Evolutionary conservation across 2,113 vertebrate genomes (phyloP), one percentile per base, ranked within the genome.

Genomic region (Pontoporia blainvillei): DNA sequence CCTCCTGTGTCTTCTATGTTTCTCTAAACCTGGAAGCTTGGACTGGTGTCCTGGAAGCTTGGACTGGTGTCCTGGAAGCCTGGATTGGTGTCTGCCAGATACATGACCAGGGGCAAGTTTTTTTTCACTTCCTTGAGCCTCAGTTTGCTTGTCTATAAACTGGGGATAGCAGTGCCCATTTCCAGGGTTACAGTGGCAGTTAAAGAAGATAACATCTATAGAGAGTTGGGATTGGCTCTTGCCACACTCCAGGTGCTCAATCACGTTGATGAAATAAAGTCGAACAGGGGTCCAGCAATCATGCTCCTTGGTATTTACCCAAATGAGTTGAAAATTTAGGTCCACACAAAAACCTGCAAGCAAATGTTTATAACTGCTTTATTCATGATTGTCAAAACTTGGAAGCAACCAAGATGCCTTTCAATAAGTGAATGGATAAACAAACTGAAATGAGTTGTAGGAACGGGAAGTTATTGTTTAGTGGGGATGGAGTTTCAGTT

Each of bases 1-100:
- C 5, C 25, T n/a, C 54, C 34, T 6, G 3, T 0, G 4, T 62
- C 62, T 15, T 3, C 46, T 8, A 4, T 1, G 1, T n/a, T 69
- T 75, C 95, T 91, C 34, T 59, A 14, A 82, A 17, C 34, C 31
- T 0, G n/a, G 79, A 96, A 44, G 46, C 79, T 54, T 31, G 59
- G 44, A 11, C 10, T 46, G 44, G 44, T 46, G 44, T 11, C 36
- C 44, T 10, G 29, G 39, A 44, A 44, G 44, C 44, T 44, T 44
- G 44, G 44, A 9, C 12, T 61, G 88, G 67, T 34, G 36, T 57
- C 34, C 31, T 0, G n/a, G 79, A 96, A 44, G 46, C 79, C 46
- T 31, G 59, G 44, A 11, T 46, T 46, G 44, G 44, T 46, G 44
- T 11, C 36, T 59, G 61, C 46, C 15, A 2, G 59, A 66, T 2